Conservation (phyloP, 2,888 invertebrate genomes). For the Abrostola tripartita region DNA sequence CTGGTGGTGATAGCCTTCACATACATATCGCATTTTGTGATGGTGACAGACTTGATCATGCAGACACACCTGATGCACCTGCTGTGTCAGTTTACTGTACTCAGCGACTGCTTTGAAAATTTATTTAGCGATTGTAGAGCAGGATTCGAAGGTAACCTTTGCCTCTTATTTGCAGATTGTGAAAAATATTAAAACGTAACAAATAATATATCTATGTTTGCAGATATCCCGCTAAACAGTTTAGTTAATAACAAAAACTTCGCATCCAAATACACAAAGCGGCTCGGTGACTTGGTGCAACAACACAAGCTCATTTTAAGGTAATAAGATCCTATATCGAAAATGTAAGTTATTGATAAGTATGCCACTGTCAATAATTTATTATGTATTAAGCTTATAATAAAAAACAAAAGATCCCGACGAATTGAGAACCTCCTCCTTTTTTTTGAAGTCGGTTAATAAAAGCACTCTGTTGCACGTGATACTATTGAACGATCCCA, state of each 20-base stretch:
- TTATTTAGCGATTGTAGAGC: slow-evolving; percentile 67
- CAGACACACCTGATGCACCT: slow-evolving; percentile 76
- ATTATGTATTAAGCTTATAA: neutral
- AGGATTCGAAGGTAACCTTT: slow-evolving; percentile 61
- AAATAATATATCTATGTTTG: slow-evolving; percentile 35
- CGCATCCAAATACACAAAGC: slow-evolving; percentile 61
- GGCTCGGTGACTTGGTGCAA: slow-evolving; percentile 71
- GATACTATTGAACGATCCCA: too few relatives aligned
- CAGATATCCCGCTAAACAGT: slow-evolving; percentile 58
- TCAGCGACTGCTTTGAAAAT: slow-evolving; percentile 76
- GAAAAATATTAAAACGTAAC: neutral
- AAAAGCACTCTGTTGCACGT: too few relatives aligned
- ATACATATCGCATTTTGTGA: slow-evolving; percentile 74
- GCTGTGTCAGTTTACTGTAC: slow-evolving; percentile 75
- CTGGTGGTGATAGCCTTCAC: slow-evolving; percentile 64
- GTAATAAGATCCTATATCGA: slow-evolving; percentile 57
- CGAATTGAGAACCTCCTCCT: too few relatives aligned
- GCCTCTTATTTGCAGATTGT: neutral
- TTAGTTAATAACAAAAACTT: slow-evolving; percentile 65
- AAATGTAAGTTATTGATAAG: neutral
- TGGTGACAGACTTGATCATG: slow-evolving; percentile 76
- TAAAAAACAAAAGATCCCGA: too few relatives aligned
- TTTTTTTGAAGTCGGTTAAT: too few relatives aligned
- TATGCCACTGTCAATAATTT: too few relatives aligned
- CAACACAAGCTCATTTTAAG: slow-evolving; percentile 77